These are phyloP conservation scores for Hemistola chrysoprasaria DNA, from an alignment of 2,888 invertebrate genomes.

Conservation along the genomic window DNA sequence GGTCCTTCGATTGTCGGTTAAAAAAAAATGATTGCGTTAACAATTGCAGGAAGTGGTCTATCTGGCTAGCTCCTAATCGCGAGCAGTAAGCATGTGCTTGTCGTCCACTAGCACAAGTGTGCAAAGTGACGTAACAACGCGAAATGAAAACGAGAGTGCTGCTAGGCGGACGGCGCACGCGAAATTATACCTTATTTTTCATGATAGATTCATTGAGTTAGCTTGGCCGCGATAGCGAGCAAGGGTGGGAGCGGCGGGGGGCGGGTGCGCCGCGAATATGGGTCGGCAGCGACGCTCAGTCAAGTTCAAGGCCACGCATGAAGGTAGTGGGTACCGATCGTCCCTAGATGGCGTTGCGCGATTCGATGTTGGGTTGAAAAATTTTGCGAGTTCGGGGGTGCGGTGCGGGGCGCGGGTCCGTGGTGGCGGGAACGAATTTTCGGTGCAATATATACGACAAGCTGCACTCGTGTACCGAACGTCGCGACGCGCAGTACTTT, in stretches of 20 bases:
- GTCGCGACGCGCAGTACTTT: slow-evolving; percentile 77
- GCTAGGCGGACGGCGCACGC: slow-evolving; percentile 46
- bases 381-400: slow-evolving; percentile 67
- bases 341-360: slow-evolving; percentile 76
- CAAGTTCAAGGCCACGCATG: slow-evolving; percentile 78
- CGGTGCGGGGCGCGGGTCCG: slow-evolving; percentile 57
- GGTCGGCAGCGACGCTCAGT: slow-evolving; percentile 72
- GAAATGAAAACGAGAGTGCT: slow-evolving; percentile 71
- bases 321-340: slow-evolving; percentile 56
- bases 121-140: slow-evolving; percentile 59
- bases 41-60: slow-evolving; percentile 16
- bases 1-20: too few relatives aligned
- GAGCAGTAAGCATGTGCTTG: slow-evolving; percentile 36
- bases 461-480: slow-evolving; percentile 77
- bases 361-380: slow-evolving; percentile 67
- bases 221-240: slow-evolving; percentile 63
- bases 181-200: slow-evolving; percentile 60
- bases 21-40: too few relatives aligned
- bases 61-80: slow-evolving; percentile 12
- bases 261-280: slow-evolving; percentile 61
- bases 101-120: slow-evolving; percentile 50
- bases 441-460: slow-evolving; percentile 77
- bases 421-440: slow-evolving; percentile 72
- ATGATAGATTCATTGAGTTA: slow-evolving; percentile 66
- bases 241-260: slow-evolving; percentile 52